phyloP scores from a whole-genome alignment of 2,113 vertebrate genomes.

The Dendropsophus ebraccatus region DNA sequence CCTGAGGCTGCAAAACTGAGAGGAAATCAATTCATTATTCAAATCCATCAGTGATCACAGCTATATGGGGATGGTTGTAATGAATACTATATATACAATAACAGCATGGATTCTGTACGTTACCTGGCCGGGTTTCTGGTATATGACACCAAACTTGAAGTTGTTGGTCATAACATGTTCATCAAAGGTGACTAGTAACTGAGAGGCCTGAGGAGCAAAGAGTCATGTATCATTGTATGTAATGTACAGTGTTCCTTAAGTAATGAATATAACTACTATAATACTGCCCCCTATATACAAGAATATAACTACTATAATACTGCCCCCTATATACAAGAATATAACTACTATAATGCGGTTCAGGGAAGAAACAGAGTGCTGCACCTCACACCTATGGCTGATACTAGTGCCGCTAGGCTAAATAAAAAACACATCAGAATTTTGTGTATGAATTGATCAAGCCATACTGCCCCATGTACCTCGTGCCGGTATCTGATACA shows the following conservation, averaged over 20 bases:
- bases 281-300: not conserved
- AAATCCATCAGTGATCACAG: too few relatives aligned
- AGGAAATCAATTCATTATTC: too few relatives aligned
- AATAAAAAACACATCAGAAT: too few relatives aligned
- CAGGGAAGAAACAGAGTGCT: too few relatives aligned
- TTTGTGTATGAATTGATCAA: too few relatives aligned
- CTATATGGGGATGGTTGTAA: too few relatives aligned
- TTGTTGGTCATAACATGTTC: constrained; percentile 93
- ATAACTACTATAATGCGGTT: constrained; percentile 13
- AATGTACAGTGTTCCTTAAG: not conserved
- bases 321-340: constrained; percentile 8
- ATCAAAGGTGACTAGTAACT: constrained; percentile 89
- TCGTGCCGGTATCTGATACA: too few relatives aligned
- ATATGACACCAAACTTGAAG: constrained; percentile 93
- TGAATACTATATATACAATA: too few relatives aligned
- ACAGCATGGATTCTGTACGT: constrained; percentile 49
- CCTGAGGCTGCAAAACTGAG: too few relatives aligned
- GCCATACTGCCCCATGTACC: too few relatives aligned
- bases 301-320: not conserved
- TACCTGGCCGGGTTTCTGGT: constrained; percentile 90
- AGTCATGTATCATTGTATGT: not conserved
- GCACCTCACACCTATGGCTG: too few relatives aligned
- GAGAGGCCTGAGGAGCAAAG: constrained; percentile 76
- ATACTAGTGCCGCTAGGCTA: too few relatives aligned
- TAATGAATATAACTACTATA: not conserved